These are phyloP conservation scores for Cryptotermes secundus DNA, from an alignment of 1,140 invertebrate genomes.

Conservation along the genomic window DNA sequence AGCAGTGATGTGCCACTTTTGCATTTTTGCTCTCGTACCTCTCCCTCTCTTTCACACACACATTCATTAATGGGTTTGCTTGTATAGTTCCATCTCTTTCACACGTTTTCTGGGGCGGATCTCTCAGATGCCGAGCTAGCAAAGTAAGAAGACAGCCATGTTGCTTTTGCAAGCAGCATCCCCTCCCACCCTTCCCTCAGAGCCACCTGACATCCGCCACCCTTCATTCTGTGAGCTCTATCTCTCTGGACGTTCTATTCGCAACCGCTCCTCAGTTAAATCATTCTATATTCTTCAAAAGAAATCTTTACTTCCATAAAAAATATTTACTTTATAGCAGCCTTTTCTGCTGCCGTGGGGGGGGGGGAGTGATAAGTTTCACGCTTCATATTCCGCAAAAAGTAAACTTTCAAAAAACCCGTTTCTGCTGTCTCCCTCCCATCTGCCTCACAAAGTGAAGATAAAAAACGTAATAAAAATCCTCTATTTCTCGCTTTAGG, in stretches of 20 bases:
- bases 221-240: neutral
- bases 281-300: neutral
- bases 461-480: neutral
- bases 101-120: slow-evolving; percentile 12
- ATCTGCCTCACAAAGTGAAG: neutral
- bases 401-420: neutral
- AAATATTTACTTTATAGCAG: neutral
- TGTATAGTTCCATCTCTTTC: slow-evolving; percentile 17
- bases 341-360: neutral
- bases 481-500: neutral
- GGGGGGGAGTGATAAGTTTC: neutral
- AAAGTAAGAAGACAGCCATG: slow-evolving; percentile 29
- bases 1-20: neutral
- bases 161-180: slow-evolving; percentile 22
- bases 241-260: neutral
- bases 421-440: neutral
- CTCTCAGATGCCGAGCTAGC: slow-evolving; percentile 21
- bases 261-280: neutral
- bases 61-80: neutral
- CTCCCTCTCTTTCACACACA: neutral
- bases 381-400: neutral
- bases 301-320: neutral
- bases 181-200: neutral
- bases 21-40: neutral
- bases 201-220: neutral